Percentiles rank a stretch among this genome's conserved stretches.
Evolutionary conservation across 2,888 invertebrate species (phyloP).

Genomic region (Odontocolon sp.): DNA sequence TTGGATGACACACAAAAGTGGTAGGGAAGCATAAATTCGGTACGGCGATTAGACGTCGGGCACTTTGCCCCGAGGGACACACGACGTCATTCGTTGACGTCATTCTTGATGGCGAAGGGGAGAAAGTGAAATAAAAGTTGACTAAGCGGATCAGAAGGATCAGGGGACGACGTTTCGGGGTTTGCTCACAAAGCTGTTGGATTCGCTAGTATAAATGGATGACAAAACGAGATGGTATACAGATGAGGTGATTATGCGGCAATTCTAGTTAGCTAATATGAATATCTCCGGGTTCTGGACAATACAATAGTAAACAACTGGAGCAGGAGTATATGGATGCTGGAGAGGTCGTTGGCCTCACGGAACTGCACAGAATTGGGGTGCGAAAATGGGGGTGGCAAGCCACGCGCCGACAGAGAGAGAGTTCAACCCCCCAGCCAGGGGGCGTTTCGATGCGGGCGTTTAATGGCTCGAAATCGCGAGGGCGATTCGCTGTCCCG

Average conservation of each 20-base stretch:
- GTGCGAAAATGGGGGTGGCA: conserved; percentile 71
- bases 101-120: too few relatives aligned
- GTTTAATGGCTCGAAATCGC: conserved; percentile 66
- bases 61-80: not conserved
- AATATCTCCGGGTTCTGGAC: conserved; percentile 67
- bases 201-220: too few relatives aligned
- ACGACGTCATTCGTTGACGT: too few relatives aligned
- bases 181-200: too few relatives aligned
- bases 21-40: conserved; percentile 78
- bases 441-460: conserved; percentile 71
- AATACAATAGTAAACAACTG: conserved; percentile 80
- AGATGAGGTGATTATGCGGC: not conserved
- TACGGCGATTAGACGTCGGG: conserved; percentile 2
- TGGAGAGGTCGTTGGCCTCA: conserved; percentile 68
- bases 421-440: conserved; percentile 68
- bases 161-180: too few relatives aligned
- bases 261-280: not conserved
- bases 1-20: conserved; percentile 80
- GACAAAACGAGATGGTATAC: not conserved
- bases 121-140: not conserved
- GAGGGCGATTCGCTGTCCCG: conserved; percentile 44
- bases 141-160: not conserved
- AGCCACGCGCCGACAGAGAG: conserved; percentile 38
- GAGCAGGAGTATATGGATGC: conserved; percentile 73
- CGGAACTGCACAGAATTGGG: conserved; percentile 66